A percentile compares a stretch with the other conserved stretches of the same genome.
Evolutionary conservation across 2,797 vertebrate species (phyloP).

Genomic region (Helarctos malayanus): DNA sequence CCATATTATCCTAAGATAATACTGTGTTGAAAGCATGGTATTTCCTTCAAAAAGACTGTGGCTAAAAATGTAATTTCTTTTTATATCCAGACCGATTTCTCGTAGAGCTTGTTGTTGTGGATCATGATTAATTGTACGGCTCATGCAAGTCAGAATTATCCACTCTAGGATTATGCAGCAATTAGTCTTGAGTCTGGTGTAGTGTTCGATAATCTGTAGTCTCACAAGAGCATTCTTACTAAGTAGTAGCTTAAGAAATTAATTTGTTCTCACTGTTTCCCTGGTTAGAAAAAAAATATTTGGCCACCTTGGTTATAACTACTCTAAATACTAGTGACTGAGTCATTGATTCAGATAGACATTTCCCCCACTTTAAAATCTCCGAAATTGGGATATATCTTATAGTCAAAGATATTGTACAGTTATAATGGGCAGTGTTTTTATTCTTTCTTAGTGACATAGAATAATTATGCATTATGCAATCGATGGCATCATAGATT

Average conservation of each 20-base stretch:
- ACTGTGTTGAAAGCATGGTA: conserved; percentile 6
- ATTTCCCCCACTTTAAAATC: conserved; percentile 32
- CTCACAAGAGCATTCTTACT: background rate
- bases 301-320: background rate
- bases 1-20: conserved; percentile 2
- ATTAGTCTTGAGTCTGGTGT: background rate
- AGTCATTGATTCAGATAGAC: background rate
- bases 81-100: background rate
- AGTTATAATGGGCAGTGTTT: conserved; percentile 14
- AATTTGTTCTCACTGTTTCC: conserved; percentile 45
- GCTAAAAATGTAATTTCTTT: conserved; percentile 49
- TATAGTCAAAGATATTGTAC: conserved; percentile 13
- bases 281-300: conserved; percentile 6
- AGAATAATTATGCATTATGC: background rate
- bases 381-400: background rate
- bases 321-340: conserved; percentile 24
- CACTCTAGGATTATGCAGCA: background rate
- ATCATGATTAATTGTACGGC: background rate
- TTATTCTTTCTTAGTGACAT: conserved; percentile 45
- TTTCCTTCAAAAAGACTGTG: conserved; percentile 40
- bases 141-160: background rate
- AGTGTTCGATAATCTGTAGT: conserved; percentile 23
- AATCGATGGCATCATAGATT: conserved; percentile 2
- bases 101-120: background rate
- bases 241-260: conserved; percentile 13